Evolutionary conservation across 2,797 vertebrate species (phyloP), one percentile per base, ranked within the genome.

Genomic region (Molossus alvarezi): DNA sequence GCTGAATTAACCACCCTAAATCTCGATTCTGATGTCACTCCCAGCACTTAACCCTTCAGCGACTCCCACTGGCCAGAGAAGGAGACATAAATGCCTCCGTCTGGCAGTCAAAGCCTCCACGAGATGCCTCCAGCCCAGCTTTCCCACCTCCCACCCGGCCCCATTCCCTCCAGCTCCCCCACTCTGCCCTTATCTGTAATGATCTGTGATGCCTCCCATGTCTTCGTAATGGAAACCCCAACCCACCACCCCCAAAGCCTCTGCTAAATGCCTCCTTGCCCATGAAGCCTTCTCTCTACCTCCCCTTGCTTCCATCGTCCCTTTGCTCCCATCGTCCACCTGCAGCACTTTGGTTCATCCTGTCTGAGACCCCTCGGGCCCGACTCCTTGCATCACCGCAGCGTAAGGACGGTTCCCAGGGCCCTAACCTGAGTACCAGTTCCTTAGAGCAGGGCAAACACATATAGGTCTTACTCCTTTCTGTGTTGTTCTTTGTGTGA

Each of bases 281-380:
- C 51, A 1, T 2, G 12, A 65, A 33, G n/a, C 20, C 37, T 65
- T 41, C 58, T 67, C 45, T 71, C 62, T 21, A 20, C 6, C 27
- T 1, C 14, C 27, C 60, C 0, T 15, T 0, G 0, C 6, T 73
- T 18, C 53, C 51, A 9, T 4, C 2, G 1, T 27, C 57, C 29
- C 41, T 5, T 45, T 0, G 0, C 6, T 73, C 17, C 53, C 51
- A 9, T 4, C 2, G 1, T 27, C 57, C 29, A 3, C n/a, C 27
- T 11, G 14, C 21, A 27, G 20, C 80, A 1, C 69, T 65, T 4
- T 6, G 29, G 60, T 75, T 57, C 51, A 57, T 57, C 71, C 48
- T 76, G 33, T 23, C 71, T 45, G 33, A 88, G 48, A 53, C 10
- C 3, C 64, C 6, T 3, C 23, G 1, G 20, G 15, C 15, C 27